Conservation (phyloP, 2,797 vertebrate species). For the Hoplostethus mediterraneus region DNA sequence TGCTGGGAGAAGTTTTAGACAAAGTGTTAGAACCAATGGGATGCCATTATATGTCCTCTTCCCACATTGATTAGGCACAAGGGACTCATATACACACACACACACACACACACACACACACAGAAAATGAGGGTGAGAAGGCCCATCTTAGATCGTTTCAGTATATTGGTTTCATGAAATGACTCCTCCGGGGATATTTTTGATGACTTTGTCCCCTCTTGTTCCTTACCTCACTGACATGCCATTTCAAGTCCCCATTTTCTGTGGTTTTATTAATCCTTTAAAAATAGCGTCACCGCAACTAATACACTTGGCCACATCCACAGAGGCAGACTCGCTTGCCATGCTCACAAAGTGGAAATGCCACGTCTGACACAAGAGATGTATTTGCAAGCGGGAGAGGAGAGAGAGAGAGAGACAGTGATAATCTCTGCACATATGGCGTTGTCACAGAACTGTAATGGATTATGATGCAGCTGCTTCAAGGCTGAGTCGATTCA, state of each 20-base stretch:
- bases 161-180: slow-evolving; percentile 63
- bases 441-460: slow-evolving; percentile 9
- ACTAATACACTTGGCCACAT: slow-evolving; percentile 3
- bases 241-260: slow-evolving; percentile 34
- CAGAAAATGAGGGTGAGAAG: slow-evolving; percentile 48
- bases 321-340: slow-evolving; percentile 20
- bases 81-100: slow-evolving; percentile 22
- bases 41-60: slow-evolving; percentile 34
- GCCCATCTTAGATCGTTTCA: slow-evolving; percentile 50
- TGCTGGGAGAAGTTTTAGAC: not conserved
- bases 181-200: slow-evolving; percentile 62
- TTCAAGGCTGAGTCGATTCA: slow-evolving; percentile 12
- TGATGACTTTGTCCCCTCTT: slow-evolving; percentile 67
- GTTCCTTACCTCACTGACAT: slow-evolving; percentile 48
- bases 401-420: not conserved
- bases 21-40: slow-evolving; percentile 24
- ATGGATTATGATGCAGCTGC: not conserved
- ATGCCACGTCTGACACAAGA: slow-evolving; percentile 9
- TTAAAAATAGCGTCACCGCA: slow-evolving; percentile 48
- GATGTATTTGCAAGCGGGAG: slow-evolving; percentile 10
- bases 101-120: slow-evolving; percentile 4
- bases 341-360: not conserved
- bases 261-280: slow-evolving; percentile 46
- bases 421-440: not conserved
- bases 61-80: slow-evolving; percentile 33